Percentiles rank a stretch among this genome's conserved stretches.
These are phyloP conservation scores for Thripadectes ignobilis DNA, from an alignment of 2,797 vertebrate genomes.

Conservation along the genomic window DNA sequence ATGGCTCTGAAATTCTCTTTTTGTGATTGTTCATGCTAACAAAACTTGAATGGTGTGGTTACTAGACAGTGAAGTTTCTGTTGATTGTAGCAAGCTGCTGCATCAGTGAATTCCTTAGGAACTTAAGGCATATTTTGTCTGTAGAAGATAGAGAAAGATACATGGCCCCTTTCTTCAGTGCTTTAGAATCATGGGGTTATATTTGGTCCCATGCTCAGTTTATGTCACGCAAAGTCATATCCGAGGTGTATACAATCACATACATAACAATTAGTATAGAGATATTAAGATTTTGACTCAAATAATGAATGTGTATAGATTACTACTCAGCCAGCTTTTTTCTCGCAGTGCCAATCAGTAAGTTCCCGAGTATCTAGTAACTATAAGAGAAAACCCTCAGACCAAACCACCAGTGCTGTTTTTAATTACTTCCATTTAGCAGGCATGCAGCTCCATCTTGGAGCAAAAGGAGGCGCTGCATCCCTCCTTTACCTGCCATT, in stretches of 20 bases:
- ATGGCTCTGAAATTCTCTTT: neutral
- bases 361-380: neutral
- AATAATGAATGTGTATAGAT: neutral
- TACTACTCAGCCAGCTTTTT: neutral
- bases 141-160: neutral
- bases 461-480: neutral
- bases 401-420: neutral
- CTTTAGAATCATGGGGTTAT: neutral
- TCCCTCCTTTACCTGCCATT: neutral
- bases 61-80: neutral
- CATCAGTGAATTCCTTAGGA: neutral
- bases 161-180: rapidly evolving
- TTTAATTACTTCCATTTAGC: neutral
- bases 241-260: neutral
- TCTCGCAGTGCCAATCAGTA: neutral
- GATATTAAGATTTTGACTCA: neutral
- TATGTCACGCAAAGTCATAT: neutral
- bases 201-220: neutral
- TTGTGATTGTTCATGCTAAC: neutral
- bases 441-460: neutral
- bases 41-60: neutral
- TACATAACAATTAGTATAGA: neutral
- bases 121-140: neutral
- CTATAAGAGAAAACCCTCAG: neutral
- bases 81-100: neutral